Conservation (phyloP, 2,113 vertebrate species). For the Vulpes lagopus region DNA sequence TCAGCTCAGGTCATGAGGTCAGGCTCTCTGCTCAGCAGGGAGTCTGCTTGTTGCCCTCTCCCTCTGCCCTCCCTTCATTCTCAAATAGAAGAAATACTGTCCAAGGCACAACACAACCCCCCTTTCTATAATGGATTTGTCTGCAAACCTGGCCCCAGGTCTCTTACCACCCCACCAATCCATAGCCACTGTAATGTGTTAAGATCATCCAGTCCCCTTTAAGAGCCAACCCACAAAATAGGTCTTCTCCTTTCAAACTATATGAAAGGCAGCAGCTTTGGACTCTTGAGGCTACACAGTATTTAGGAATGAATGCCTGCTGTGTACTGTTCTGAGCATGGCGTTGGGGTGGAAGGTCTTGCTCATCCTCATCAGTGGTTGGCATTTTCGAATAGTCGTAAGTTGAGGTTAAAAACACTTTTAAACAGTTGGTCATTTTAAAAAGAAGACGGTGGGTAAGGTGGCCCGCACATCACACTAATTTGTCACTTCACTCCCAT, state of each 20-base stretch:
- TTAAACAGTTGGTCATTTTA: background rate
- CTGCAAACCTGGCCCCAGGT: background rate
- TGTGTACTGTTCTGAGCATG: rapidly evolving
- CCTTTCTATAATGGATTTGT: background rate
- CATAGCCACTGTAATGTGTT: background rate
- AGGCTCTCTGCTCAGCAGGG: background rate
- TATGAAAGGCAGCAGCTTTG: background rate
- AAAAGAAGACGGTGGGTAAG: rapidly evolving
- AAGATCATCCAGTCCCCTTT: rapidly evolving
- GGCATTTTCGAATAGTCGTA: background rate
- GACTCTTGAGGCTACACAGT: background rate
- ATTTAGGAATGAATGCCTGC: background rate
- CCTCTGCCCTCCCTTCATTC: background rate
- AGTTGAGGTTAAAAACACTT: background rate
- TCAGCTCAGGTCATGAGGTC: background rate
- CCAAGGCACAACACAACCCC: background rate
- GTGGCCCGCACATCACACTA: rapidly evolving
- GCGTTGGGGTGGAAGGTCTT: rapidly evolving
- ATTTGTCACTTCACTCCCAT: background rate
- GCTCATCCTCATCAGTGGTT: background rate
- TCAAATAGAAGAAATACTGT: background rate
- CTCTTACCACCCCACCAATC: rapidly evolving
- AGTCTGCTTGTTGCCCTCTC: background rate
- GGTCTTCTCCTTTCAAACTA: background rate
- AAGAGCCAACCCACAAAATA: background rate